Base-by-base conservation (phyloP, 2,888 invertebrate species). In the Sipha maydis region DNA sequence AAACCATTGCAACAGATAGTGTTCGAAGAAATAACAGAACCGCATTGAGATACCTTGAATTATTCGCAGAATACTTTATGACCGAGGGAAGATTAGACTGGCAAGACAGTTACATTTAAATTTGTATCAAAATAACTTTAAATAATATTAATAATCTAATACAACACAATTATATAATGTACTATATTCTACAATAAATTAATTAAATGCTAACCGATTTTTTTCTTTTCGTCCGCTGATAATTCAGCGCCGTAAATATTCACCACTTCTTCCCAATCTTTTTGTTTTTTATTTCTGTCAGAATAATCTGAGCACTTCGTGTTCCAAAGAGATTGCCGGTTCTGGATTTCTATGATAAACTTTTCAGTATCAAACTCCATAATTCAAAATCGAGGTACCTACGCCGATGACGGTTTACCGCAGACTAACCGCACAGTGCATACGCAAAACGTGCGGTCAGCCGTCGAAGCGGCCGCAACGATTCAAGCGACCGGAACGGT, bases 1-100 rank as follows among this genome's bases (percentile, higher is more conserved):
- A 78, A 78, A 78, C 0, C 21, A 78, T 73, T 25, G 61, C 25
- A 14, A 5, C 61, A 79, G 79, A 67, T 67, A 38, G n/a, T 67
- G 80, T 67, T 3, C 38, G 80, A n/a, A 80, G 67, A 67, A 67
- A 80, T 19, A 67, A 79, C 61, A 79, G 79, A 79, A 80, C 41
- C 67, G 80, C 80, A 80, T 67, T 80, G 38, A 67, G 67, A 41
- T 67, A 80, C 9, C 80, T 67, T n/a, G 67, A 80, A 80, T 67
- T 80, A 67, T 41, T 78, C 34, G n/a, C 41, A 41, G 17, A 80
- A 67, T 67, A 67, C 8, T 80, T 38, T 79, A 79, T 79, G 34
- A 79, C 79, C 14, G 61, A 79, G 9, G 61, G 79, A 67, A 79
- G 79, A 79, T 61, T 61, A 34, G 79, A 79, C 61, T 61, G 56